These are phyloP conservation scores for Nephrocerus scutellatus DNA, from an alignment of 2,888 invertebrate genomes.

Conservation along the genomic window DNA sequence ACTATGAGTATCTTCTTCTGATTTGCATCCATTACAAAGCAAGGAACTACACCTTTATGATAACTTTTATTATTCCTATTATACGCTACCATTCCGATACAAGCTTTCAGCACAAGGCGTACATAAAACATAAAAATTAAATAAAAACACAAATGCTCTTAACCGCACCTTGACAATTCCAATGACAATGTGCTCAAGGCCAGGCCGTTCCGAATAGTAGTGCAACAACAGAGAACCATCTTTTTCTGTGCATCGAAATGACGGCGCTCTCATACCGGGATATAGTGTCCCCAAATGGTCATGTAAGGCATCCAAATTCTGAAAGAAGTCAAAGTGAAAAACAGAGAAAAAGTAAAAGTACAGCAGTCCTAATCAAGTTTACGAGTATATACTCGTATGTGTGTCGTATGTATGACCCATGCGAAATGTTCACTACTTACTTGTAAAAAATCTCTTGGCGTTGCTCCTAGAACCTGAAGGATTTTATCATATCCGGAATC, in stretches of 20 bases:
- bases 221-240: slow-evolving; percentile 87
- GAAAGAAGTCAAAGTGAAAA: slow-evolving; percentile 17
- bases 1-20: no score
- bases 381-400: no score
- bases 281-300: slow-evolving; percentile 90
- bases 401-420: no score
- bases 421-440: no score
- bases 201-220: slow-evolving; percentile 92
- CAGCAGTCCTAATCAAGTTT: neutral
- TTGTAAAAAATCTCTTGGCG: slow-evolving; percentile 90
- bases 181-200: slow-evolving; percentile 91
- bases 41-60: neutral
- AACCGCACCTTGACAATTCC: slow-evolving; percentile 83
- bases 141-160: neutral
- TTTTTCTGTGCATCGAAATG: slow-evolving; percentile 91
- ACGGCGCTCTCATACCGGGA: slow-evolving; percentile 91
- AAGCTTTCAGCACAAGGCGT: no score
- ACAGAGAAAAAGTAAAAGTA: neutral
- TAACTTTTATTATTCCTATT: no score
- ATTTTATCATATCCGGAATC: slow-evolving; percentile 97
- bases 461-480: slow-evolving; percentile 87
- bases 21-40: neutral
- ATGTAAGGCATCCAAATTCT: slow-evolving; percentile 94
- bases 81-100: no score
- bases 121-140: neutral